Percentiles rank a stretch among this genome's conserved stretches.
phyloP scores from a whole-genome alignment of 2,113 vertebrate species.

The Halcyon senegalensis region DNA sequence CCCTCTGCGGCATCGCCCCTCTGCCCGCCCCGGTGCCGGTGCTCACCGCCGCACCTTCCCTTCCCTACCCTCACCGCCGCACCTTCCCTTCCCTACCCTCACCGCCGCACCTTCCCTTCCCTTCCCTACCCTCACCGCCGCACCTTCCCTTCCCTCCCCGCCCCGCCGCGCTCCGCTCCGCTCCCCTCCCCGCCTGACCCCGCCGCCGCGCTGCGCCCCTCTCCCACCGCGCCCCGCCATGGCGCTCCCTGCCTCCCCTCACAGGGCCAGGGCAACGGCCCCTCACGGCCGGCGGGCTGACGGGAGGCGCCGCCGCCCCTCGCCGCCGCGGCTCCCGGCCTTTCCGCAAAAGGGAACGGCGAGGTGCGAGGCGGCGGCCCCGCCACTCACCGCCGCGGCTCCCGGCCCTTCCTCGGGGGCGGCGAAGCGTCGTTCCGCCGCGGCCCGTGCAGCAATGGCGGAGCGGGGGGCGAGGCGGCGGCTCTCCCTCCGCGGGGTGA shows the following conservation, averaged over 20 bases:
- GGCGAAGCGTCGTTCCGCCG: constrained; percentile 7
- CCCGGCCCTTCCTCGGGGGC: not conserved
- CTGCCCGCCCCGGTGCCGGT: not conserved
- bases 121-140: too few relatives aligned
- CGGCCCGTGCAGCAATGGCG: constrained; percentile 12
- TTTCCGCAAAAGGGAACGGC: not conserved
- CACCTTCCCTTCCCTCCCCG: not conserved
- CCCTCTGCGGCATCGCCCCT: not conserved
- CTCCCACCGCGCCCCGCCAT: not conserved
- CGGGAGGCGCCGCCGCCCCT: not conserved
- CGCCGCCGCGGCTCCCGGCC: not conserved
- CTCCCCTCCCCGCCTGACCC: not conserved
- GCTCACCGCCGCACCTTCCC: not conserved
- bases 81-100: not conserved
- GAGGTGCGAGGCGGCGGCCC: constrained; percentile 22
- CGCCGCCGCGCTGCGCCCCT: not conserved
- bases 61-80: not conserved
- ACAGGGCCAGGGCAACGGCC: not conserved
- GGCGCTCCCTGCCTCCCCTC: not conserved
- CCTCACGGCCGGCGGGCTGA: not conserved
- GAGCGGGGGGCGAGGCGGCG: not conserved
- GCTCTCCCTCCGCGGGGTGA: not conserved
- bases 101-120: not conserved
- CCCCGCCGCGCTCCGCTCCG: not conserved
- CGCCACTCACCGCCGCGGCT: constrained; percentile 17